Evolutionary conservation across 1,140 invertebrate species (phyloP).

Genomic region (Centruroides vittatus): DNA sequence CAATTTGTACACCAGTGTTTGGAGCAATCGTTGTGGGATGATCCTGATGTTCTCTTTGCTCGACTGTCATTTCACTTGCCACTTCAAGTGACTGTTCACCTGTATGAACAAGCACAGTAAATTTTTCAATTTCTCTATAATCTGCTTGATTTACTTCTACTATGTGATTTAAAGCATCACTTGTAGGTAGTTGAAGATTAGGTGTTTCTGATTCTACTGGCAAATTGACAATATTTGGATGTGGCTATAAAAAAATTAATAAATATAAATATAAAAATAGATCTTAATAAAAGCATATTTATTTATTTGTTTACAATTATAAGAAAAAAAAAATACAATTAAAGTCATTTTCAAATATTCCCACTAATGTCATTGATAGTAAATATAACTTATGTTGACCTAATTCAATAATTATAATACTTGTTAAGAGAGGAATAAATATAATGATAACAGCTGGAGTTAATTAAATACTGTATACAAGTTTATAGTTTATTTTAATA

Average conservation of each 20-base stretch:
- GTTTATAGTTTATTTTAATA: too few species aligned
- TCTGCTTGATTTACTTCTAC: constrained; percentile 3
- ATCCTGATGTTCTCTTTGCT: constrained; percentile 4
- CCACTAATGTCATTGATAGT: too few species aligned
- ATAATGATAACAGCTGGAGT: too few species aligned
- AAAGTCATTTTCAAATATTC: too few species aligned
- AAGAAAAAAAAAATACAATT: too few species aligned
- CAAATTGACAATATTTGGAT: not conserved
- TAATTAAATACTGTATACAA: too few species aligned
- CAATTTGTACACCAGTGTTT: not conserved
- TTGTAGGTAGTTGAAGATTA: not conserved
- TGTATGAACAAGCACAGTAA: constrained; percentile 13
- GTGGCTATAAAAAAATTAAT: not conserved
- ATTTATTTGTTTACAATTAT: too few species aligned
- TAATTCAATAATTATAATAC: too few species aligned
- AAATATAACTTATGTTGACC: too few species aligned
- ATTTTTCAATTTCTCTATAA: constrained; percentile 1
- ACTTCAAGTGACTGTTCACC: constrained; percentile 5
- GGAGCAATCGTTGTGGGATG: not conserved
- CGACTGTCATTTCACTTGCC: not conserved
- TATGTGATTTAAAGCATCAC: not conserved
- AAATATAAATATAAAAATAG: too few species aligned
- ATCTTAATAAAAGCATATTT: too few species aligned
- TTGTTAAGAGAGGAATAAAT: too few species aligned
- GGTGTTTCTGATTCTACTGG: not conserved